Base-by-base conservation (phyloP, 2,113 vertebrate species). In the Tapirus terrestris region DNA sequence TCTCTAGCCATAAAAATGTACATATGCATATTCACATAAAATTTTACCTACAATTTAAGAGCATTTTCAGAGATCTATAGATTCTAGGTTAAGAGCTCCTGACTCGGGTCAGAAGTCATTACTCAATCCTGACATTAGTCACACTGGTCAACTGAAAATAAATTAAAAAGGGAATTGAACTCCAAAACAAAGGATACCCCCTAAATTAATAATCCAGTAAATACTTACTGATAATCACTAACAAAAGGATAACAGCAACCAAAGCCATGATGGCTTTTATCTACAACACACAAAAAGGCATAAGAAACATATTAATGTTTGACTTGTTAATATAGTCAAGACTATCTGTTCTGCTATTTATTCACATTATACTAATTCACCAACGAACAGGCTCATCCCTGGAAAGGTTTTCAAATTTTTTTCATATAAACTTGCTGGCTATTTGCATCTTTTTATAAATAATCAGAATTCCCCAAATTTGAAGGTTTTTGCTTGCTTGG, bases 211-310 rank as follows among this genome's bases (percentile, higher is more conserved):
- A 72, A 81, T 33, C 70, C 58, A 60, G 60, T 43, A 92, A 84
- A 96, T 98, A 99, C 99, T 99, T 98, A 99, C 99, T 98, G 17
- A 99, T 99, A 97, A 99, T 99, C 94, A 99, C 99, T 6, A 99
- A 99, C 97, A 99, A 98, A 68, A 99, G 98, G 89, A 99, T 91
- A 14, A 99, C 79, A 1, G 99, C 99, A 61, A 99, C 99, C 98
- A 99, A 97, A 0, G 99, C 99, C 92, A 99, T 99, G 87, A 99
- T 99, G 6, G 98, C 99, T 99, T 99, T 99, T 99, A 99, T 99
- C 99, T 99, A 98, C 82, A 98, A 98, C 91, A 84, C 75, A 97
- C 53, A 97, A 93, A 91, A 94, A 87, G n/a, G 11, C 51, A 39
- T 3, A 92, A 31, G 39, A 82, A 56, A 83, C 61, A 63, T 23